These are phyloP conservation scores for Hydropsyche betteni DNA, from an alignment of 2,888 invertebrate genomes.

Conservation along the genomic window DNA sequence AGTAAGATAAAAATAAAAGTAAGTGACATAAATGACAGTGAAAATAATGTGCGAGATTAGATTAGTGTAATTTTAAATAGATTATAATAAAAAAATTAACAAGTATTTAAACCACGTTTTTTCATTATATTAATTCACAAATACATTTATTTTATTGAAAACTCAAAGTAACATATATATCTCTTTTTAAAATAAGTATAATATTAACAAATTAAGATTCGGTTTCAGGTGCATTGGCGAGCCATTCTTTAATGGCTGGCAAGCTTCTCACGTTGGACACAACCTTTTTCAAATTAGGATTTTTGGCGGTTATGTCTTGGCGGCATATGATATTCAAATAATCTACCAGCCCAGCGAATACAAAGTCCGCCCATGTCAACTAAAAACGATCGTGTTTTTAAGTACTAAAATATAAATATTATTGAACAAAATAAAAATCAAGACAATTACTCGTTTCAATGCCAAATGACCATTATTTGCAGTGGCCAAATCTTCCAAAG, in stretches of 20 bases:
- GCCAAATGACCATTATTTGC: slow-evolving; percentile 70
- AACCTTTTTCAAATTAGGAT: slow-evolving; percentile 62
- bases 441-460: slow-evolving; percentile 60
- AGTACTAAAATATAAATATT: neutral
- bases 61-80: no score
- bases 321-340: slow-evolving; percentile 62
- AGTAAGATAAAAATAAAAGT: no score
- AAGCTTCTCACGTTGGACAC: slow-evolving; percentile 60
- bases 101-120: no score
- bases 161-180: no score
- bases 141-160: no score
- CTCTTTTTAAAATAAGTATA: no score
- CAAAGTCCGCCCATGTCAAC: slow-evolving; percentile 68
- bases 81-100: no score
- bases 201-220: slow-evolving; percentile 52
- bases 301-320: slow-evolving; percentile 60
- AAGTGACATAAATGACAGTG: no score
- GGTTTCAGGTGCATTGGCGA: slow-evolving; percentile 63
- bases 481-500: slow-evolving; percentile 66
- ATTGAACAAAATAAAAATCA: slow-evolving; percentile 15
- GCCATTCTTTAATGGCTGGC: slow-evolving; percentile 66
- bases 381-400: slow-evolving; percentile 44
- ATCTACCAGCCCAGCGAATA: slow-evolving; percentile 61
- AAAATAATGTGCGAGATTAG: no score
- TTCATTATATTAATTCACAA: no score